Evolutionary conservation across 2,888 invertebrate species (phyloP).

Genomic region (Aleiodes testaceus): DNA sequence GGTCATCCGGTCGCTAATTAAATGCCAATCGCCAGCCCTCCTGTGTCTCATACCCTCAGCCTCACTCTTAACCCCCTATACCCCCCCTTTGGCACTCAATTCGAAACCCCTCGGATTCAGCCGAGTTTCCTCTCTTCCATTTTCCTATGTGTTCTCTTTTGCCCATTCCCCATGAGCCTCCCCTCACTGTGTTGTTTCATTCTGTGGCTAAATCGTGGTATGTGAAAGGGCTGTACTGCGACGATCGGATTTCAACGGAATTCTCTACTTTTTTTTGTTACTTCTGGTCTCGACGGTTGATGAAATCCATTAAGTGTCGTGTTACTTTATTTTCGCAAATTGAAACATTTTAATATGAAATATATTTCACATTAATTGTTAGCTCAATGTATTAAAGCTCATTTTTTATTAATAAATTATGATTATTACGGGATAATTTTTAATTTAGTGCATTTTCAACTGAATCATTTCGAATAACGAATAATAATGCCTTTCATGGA

Average conservation of each 20-base stretch:
- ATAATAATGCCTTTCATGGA: conserved; percentile 7
- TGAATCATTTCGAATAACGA: neutral
- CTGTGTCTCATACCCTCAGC: conserved; percentile 49
- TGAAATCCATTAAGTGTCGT: neutral
- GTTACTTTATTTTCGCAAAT: no score
- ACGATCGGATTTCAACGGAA: conserved; percentile 33
- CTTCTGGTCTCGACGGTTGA: conserved; percentile 2
- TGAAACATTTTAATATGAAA: no score
- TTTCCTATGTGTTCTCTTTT: conserved; percentile 5
- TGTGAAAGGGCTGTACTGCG: conserved; percentile 36
- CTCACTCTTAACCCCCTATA: conserved; percentile 45
- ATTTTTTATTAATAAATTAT: no score
- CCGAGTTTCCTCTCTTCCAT: conserved; percentile 26
- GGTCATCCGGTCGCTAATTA: conserved; percentile 73
- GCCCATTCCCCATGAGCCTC: conserved; percentile 22
- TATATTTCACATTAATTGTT: neutral
- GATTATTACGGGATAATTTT: no score
- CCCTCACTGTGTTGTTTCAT: conserved; percentile 39
- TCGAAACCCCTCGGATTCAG: conserved; percentile 30
- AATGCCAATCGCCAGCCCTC: conserved; percentile 72
- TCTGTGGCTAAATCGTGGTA: conserved; percentile 36
- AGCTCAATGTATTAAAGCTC: neutral
- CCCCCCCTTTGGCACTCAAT: conserved; percentile 21
- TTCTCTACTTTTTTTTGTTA: neutral
- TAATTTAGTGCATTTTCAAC: neutral